A percentile compares a stretch with the other conserved stretches of the same genome.
phyloP scores from a whole-genome alignment of 2,113 vertebrate genomes.

The Cavia porcellus region DNA sequence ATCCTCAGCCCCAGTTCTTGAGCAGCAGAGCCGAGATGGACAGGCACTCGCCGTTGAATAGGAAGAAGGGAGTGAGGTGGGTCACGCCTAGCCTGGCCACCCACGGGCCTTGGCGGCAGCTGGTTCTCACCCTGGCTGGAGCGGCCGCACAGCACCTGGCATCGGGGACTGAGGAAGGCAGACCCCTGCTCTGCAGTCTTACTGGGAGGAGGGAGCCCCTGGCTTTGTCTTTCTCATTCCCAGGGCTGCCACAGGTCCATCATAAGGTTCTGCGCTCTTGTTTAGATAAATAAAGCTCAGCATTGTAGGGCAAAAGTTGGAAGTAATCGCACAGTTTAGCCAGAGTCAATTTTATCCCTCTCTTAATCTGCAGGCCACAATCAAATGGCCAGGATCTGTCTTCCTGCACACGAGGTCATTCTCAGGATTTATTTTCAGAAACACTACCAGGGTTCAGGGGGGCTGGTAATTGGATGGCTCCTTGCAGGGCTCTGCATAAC shows the following conservation, averaged over 20 bases:
- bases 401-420: not conserved
- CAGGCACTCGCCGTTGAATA: rapidly evolving
- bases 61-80: too few relatives aligned
- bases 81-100: rapidly evolving
- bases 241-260: not conserved
- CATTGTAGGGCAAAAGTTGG: not conserved
- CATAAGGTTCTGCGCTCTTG: not conserved
- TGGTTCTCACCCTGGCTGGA: rapidly evolving
- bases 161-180: rapidly evolving
- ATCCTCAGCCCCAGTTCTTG: rapidly evolving
- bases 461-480: not conserved
- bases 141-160: rapidly evolving
- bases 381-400: not conserved
- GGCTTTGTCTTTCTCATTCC: rapidly evolving
- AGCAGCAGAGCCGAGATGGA: rapidly evolving
- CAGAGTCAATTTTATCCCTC: not conserved
- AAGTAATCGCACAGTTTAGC: not conserved
- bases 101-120: too few relatives aligned
- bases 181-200: rapidly evolving
- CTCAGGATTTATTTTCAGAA: not conserved
- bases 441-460: not conserved
- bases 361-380: not conserved
- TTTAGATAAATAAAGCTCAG: not conserved
- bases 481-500: not conserved
- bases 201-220: not conserved